These are phyloP conservation scores for Sicus ferrugineus DNA, from an alignment of 2,888 invertebrate genomes.

Conservation along the genomic window DNA sequence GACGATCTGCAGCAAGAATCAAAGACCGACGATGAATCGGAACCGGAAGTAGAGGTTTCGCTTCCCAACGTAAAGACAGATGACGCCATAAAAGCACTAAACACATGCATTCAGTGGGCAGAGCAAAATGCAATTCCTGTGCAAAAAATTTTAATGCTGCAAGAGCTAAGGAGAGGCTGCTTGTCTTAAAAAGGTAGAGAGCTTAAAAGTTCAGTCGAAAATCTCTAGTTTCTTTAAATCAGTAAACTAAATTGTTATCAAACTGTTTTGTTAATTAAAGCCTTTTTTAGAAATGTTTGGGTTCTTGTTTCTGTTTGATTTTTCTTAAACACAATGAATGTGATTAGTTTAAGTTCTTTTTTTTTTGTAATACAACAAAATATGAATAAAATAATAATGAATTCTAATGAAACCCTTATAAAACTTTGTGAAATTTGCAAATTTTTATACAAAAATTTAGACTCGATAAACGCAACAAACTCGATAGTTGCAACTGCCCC, in stretches of 20 bases:
- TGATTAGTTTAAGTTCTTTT: not conserved
- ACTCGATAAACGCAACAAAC: not conserved
- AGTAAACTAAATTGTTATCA: too few relatives aligned
- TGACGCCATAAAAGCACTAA: not conserved
- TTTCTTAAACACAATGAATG: too few relatives aligned
- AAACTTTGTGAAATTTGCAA: not conserved
- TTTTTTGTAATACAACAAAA: conserved; percentile 1
- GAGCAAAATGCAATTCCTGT: not conserved
- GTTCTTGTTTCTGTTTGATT: too few relatives aligned
- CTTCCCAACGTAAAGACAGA: not conserved
- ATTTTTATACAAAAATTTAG: conserved; percentile 1
- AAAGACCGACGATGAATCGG: not conserved
- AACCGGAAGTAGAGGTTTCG: not conserved
- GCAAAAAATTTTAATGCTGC: not conserved
- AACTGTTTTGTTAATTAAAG: too few relatives aligned
- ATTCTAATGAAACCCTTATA: not conserved
- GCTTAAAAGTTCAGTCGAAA: too few relatives aligned
- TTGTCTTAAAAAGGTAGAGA: too few relatives aligned
- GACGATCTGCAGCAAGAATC: not conserved
- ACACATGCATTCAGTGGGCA: not conserved
- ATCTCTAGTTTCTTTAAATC: too few relatives aligned
- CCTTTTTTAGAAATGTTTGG: too few relatives aligned
- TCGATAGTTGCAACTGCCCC: not conserved
- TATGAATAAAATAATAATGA: not conserved
- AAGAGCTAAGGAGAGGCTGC: not conserved